Evolutionary conservation across 2,113 vertebrate species (phyloP), one percentile per base, ranked within the genome.

Genomic region (Scytalopus superciliaris): DNA sequence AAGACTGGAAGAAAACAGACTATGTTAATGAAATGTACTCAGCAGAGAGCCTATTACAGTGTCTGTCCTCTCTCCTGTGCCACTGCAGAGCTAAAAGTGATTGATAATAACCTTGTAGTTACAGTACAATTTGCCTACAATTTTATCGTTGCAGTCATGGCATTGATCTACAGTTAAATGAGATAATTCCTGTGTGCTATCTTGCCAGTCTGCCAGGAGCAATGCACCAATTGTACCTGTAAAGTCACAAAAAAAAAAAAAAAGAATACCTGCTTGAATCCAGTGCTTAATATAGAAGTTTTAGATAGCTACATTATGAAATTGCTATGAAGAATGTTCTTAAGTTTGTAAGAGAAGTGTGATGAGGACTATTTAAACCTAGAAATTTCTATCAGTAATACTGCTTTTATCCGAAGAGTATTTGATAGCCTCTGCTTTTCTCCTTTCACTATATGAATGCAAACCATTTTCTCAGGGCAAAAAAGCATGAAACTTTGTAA

Each of bases 111-210:
- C 88, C 70, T 91, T 88, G 85, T 88, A 90, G 69, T 64, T 88
- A 86, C 66, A 59, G 72, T 91, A 95, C 96, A 96, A 96, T 95
- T 94, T 97, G 77, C 82, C 82, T 81, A 91, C 86, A 62, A 90
- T 93, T 97, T 95, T 93, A 93, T 76, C 85, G 84, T 79, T 86
- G 69, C 60, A 87, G 94, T 91, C 93, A 57, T 93, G 90, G 75
- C 81, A 85, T 94, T 96, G 92, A 97, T 96, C 84, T 93, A 88
- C 59, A 92, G 94, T 92, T 97, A 94, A 98, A 96, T 93, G 79
- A 97, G 94, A 94, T 87, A 96, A 96, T 96, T 87, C 87, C 89
- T 95, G 39, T 81, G 44, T 77, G 56, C 80, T 88, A 39, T 63
- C 73, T 87, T 97, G 93, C 85, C 80, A 97, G 91, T 73, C 69